Base-by-base conservation (phyloP, 2,888 invertebrate species). In the Acanthosoma haemorrhoidale region DNA sequence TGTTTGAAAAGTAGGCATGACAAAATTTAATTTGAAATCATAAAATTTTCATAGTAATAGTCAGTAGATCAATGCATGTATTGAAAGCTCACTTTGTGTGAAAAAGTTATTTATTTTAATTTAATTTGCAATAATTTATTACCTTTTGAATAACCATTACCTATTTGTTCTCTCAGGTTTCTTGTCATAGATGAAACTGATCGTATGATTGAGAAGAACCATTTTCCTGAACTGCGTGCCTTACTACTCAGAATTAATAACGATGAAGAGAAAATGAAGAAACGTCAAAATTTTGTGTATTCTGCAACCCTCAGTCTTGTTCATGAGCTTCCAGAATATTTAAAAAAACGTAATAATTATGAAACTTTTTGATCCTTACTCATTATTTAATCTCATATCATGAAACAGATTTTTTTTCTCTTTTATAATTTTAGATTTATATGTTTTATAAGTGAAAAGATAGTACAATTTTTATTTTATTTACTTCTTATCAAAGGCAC, bases 131-230 rank as follows among this genome's bases (percentile, higher is more conserved):
- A 11, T 25, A 38, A 38, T 38, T 38, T 36, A 15, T 11, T 38
- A 4, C 16, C 25, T 38, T 9, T 13, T 63, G n/a, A 43, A 13
- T 13, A 2, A 51, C 13, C 6, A 25, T 51, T 51, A 25, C 29
- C 29, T 60, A 60, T 32, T 60, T 60, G 36, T 60, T 60, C 11
- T 25, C 16, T 6, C 77, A 94, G 94, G 78, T 94, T 88, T 80
- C 82, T 99, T 73, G 96, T 94, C 0, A 92, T 98, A 75, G 99
- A 99, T 80, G 99, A 99, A 83, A 97, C 98, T 0, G 99, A 99
- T 80, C 86, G 99, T 72, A 98, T 99, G 98, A 83, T 98, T 15
- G 98, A 99, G 79, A 89, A 88, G 75, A 95, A 95, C 0, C 98
- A 99, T 79, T 99, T 98, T 79, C 89, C 92, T 74, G 98, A 99